Base-by-base conservation (phyloP, 2,113 vertebrate species). In the Phocoena phocoena region DNA sequence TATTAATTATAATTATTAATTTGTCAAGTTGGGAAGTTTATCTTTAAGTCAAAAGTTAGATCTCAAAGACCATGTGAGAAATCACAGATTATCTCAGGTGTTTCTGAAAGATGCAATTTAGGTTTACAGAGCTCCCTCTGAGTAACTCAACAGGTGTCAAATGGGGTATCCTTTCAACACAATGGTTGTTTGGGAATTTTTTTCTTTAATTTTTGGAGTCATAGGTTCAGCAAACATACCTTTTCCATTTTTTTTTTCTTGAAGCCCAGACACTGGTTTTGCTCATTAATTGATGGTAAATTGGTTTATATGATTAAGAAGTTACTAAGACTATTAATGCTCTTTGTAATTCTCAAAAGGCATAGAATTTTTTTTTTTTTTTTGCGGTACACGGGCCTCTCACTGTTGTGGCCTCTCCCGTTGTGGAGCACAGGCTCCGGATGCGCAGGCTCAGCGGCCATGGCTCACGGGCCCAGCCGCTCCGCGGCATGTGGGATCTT, bases 261-360 rank as follows among this genome's bases (percentile, higher is more conserved):
- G 25, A 93, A 96, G 50, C 17, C 36, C 58, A 79, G 73, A 82
- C 50, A 93, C 41, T 31, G 0, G 74, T 95, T 91, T 92, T 20
- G 53, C n/a, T 87, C 10, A 94, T 62, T 92, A 93, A 93, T 85
- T 93, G 33, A 65, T 44, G 38, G 44, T 38, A 86, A 83, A 62
- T 58, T 94, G 77, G 26, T 76, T 91, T 62, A 71, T 84, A 65
- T 93, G 67, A 93, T 77, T 92, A 95, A 97, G 53, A 93, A 63
- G 60, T 82, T 95, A 76, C 36, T 89, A 74, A 50, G 17, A 93
- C 25, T 93, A 77, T 74, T 36, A 76, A 67, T 70, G 9, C 10
- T 81, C 33, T 73, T 80, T 95, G 79, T 91, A 95, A 62, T 73
- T 93, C 14, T 96, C 74, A 58, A 96, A 96, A 93, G 47, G 18